Base-by-base conservation (phyloP, 2,888 invertebrate genomes). In the Eledona agricola region DNA sequence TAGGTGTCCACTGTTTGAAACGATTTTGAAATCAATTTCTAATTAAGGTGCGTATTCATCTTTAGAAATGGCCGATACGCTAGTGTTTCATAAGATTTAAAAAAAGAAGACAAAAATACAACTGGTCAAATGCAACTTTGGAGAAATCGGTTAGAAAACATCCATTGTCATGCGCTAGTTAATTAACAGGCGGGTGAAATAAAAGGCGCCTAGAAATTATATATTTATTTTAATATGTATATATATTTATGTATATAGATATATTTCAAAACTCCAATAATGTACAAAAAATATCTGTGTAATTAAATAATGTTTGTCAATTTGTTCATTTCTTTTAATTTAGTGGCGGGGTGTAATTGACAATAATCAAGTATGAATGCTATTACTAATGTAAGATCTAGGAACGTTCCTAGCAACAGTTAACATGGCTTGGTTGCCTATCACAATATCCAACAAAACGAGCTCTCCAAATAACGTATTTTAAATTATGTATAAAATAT, bases 241-340 rank as follows among this genome's bases (percentile, higher is more conserved):
- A 19, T n/a, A n/a, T n/a, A n/a, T n/a, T 5, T 19, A 19, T 19
- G 5, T 19, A 45, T 72, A 74, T 74, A 75, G 72, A 83, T 84
- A 84, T 84, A 84, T 83, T 83, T 83, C 81, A 84, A 84, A 83
- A 83, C 83, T 84, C 77, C 77, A 78, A 83, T 83, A 84, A 84
- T 84, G 84, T 84, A 84, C 84, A 84, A 84, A 84, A 84, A 84
- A 84, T 84, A 84, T 83, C 82, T 84, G 83, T 84, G 83, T 83
- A 78, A 77, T 78, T 77, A 77, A 77, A 77, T 77, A 74, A 77
- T 75, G 75, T 74, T 75, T 83, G 83, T 81, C 81, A 81, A 76
- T 76, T 76, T 76, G 74, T 75, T 77, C 75, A 73, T 70, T 55
- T 63, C 49, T 62, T 67, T 67, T 63, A 71, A 70, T 70, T 71